phyloP scores from a whole-genome alignment of 2,797 vertebrate genomes.

The Siniperca scherzeri region DNA sequence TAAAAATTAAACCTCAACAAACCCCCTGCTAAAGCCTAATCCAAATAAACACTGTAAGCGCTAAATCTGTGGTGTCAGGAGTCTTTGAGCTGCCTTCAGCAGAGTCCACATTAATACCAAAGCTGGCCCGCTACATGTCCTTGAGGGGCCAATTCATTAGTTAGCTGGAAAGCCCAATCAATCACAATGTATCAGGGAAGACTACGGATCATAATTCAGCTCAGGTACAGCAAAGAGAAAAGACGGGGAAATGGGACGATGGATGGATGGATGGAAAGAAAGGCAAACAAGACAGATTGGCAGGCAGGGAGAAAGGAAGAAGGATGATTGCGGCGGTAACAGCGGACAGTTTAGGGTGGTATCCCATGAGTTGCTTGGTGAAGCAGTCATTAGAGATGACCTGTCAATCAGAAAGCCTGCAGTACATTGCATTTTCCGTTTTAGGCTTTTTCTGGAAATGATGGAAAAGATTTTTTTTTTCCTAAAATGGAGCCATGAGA shows the following conservation, averaged over 20 bases:
- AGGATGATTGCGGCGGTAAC: constrained; percentile 56
- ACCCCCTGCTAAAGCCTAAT: constrained; percentile 59
- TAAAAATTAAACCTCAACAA: constrained; percentile 62
- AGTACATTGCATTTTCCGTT: neutral
- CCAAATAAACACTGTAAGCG: constrained; percentile 70
- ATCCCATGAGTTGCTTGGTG: constrained; percentile 32
- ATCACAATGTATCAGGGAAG: constrained; percentile 72
- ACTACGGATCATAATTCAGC: constrained; percentile 74
- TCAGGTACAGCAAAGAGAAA: constrained; percentile 66
- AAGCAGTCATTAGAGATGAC: constrained; percentile 45
- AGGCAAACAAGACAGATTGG: constrained; percentile 61
- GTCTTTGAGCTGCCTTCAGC: constrained; percentile 74
- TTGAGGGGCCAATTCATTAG: constrained; percentile 83
- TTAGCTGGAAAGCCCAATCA: constrained; percentile 77
- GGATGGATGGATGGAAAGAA: constrained; percentile 57
- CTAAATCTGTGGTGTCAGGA: constrained; percentile 74
- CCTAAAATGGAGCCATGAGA: neutral
- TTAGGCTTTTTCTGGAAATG: neutral
- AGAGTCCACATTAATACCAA: constrained; percentile 70
- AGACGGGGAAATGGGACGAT: constrained; percentile 51
- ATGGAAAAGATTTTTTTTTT: too few relatives aligned
- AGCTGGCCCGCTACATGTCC: constrained; percentile 70
- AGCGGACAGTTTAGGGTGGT: constrained; percentile 19
- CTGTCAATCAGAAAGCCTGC: constrained; percentile 20
- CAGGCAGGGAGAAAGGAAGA: constrained; percentile 45